phyloP scores from a whole-genome alignment of 2,113 vertebrate species.

The Corythornis cristatus region DNA sequence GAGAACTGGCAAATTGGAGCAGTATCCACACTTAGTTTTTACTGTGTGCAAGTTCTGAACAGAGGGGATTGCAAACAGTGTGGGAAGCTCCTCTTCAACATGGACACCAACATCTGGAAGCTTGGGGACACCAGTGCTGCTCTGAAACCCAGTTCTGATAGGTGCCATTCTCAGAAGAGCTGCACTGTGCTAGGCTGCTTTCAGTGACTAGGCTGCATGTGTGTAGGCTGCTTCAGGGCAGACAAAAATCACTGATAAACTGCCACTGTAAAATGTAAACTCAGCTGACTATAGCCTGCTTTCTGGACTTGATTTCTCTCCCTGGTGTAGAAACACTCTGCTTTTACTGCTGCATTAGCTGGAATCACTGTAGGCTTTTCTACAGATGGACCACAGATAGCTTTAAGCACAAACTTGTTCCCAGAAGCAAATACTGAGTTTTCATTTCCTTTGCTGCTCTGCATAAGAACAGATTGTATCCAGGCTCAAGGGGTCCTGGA shows the following conservation, averaged over 20 bases:
- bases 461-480: background rate
- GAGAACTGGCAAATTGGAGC: background rate
- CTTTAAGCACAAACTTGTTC: slow-evolving; percentile 27
- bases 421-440: slow-evolving; percentile 40
- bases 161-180: fast-evolving
- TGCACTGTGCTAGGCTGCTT: fast-evolving
- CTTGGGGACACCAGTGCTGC: fast-evolving
- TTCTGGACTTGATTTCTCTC: slow-evolving; percentile 19
- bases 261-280: background rate
- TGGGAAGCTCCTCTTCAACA: background rate
- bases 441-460: slow-evolving; percentile 39
- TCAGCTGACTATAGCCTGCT: background rate
- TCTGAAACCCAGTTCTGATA: background rate
- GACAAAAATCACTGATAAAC: background rate
- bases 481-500: background rate
- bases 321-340: background rate
- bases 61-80: background rate
- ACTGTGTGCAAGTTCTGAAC: background rate
- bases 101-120: background rate
- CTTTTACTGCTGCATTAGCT: background rate
- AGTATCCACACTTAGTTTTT: fast-evolving
- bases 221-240: background rate
- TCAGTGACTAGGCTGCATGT: background rate
- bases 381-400: slow-evolving; percentile 59
- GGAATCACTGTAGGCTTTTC: slow-evolving; percentile 63